A percentile compares a stretch with the other conserved stretches of the same genome.
These are phyloP conservation scores for Camelus bactrianus DNA, from an alignment of 2,113 vertebrate genomes.

Conservation along the genomic window DNA sequence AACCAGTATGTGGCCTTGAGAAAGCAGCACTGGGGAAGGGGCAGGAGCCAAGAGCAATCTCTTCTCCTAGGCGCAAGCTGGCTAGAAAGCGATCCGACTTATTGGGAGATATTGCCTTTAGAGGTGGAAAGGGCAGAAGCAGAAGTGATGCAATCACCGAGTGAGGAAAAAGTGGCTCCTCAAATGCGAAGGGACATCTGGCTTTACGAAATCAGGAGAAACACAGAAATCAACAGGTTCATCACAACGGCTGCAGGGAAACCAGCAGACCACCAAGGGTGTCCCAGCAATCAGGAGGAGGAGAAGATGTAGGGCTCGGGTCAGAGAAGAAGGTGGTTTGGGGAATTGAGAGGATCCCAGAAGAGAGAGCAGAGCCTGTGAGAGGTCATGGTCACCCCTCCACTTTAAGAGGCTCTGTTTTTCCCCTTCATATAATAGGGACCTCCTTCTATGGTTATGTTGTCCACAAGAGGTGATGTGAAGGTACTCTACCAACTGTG, in stretches of 20 bases:
- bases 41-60: background rate
- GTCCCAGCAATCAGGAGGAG: background rate
- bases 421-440: background rate
- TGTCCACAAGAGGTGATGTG: background rate
- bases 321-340: background rate
- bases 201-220: background rate
- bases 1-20: constrained; percentile 3
- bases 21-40: background rate
- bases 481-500: background rate
- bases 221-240: background rate
- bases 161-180: background rate
- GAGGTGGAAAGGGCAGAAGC: background rate
- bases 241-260: background rate
- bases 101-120: background rate
- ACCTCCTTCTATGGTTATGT: too few relatives aligned
- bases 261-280: background rate
- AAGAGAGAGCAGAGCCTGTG: background rate
- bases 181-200: background rate
- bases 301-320: background rate
- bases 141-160: background rate
- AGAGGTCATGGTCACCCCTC: background rate
- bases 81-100: background rate
- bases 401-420: background rate
- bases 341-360: background rate
- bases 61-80: background rate